Base-by-base conservation (phyloP, 2,888 invertebrate genomes). In the Acrobasis consociella region DNA sequence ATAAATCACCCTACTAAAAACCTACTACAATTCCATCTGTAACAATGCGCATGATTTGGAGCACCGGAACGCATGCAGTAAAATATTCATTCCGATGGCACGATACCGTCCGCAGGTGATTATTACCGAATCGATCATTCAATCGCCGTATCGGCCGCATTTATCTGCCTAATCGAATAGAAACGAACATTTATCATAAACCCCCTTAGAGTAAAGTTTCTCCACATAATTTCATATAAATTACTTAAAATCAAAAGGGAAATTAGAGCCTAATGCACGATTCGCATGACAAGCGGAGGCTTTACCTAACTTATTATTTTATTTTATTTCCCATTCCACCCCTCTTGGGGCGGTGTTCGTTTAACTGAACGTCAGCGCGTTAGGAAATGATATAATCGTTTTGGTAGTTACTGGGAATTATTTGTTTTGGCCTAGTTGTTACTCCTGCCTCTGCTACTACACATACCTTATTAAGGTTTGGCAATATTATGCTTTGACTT, bases 181-280 rank as follows among this genome's bases (percentile, higher is more conserved):
- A 83, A 84, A 82, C 73, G 77, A 74, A 80, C 82, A 85, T 86
- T 86, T 86, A 84, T 83, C 83, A 66, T 61, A 83, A 80, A 81
- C 77, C 69, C 79, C 81, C 80, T 83, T 77, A 75, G 70, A 74
- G 74, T 75, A 81, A 81, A 70, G 82, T 83, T 82, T 81, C 84
- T 81, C 80, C 72, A 77, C 83, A 79, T 87, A 87, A 87, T 85
- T 86, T 84, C 83, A 83, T 86, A 86, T 87, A 91, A 89, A 90
- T 91, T 89, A 89, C 89, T 89, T 89, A 87, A 91, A 92, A 92
- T 89, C 90, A 89, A 90, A 90, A 89, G 85, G 88, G 84, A 85
- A 87, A 89, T 89, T 87, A 86, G 78, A 67, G 75, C 73, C 86
- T 92, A 92, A 92, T 91, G 91, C 81, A 73, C 78, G 83, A 86